Evolutionary conservation across 2,888 invertebrate genomes (phyloP).

Genomic region (Sisyra terminalis): DNA sequence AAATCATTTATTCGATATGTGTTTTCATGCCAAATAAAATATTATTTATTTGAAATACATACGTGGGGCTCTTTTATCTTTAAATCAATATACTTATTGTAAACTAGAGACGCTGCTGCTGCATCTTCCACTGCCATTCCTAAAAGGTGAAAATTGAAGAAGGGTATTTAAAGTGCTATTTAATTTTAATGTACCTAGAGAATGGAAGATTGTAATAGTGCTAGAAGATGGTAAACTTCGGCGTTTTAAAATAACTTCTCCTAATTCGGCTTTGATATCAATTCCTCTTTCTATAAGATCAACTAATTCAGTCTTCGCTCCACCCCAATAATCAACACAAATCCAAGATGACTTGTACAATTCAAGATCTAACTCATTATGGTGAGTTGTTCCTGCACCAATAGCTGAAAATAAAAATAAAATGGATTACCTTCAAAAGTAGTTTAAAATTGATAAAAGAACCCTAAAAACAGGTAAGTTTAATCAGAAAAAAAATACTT

Average conservation of each 20-base stretch:
- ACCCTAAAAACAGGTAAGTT: no score
- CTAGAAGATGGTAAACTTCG: conserved; percentile 19
- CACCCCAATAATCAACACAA: conserved; percentile 36
- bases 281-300: conserved; percentile 31
- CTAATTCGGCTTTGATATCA: conserved; percentile 35
- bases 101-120: conserved; percentile 36
- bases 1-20: no score
- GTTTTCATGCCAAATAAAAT: no score
- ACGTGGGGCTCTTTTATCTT: neutral
- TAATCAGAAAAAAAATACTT: no score
- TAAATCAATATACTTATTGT: conserved; percentile 14
- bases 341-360: conserved; percentile 31
- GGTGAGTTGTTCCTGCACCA: conserved; percentile 33
- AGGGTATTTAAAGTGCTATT: conserved; percentile 6
- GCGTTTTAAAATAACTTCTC: conserved; percentile 29
- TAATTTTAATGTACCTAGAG: no score
- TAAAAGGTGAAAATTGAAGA: conserved; percentile 19
- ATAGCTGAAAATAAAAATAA: conserved; percentile 30
- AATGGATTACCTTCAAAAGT: neutral
- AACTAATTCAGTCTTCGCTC: conserved; percentile 32
- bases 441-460: neutral
- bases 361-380: conserved; percentile 32
- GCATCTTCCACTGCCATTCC: conserved; percentile 45
- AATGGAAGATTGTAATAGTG: conserved; percentile 40
- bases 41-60: neutral